phyloP scores from a whole-genome alignment of 2,113 vertebrate genomes.

The Echinops telfairi region DNA sequence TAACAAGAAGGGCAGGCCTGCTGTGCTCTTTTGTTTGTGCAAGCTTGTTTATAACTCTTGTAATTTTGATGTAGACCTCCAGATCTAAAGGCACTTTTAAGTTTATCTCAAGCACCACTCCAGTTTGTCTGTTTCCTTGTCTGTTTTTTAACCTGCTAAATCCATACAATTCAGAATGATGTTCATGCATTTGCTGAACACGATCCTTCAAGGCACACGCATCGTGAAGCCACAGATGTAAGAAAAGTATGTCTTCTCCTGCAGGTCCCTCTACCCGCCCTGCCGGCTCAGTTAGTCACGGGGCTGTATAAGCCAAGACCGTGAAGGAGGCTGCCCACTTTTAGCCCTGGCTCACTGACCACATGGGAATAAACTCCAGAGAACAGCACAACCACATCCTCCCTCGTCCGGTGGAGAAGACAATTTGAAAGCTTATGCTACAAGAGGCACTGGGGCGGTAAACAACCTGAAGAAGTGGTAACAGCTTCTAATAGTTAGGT shows the following conservation, averaged over 20 bases:
- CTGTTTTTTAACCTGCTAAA: not conserved
- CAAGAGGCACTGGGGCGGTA: not conserved
- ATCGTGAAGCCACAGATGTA: not conserved
- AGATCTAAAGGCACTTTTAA: slow-evolving; percentile 23
- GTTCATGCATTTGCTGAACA: not conserved
- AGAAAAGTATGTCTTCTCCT: not conserved
- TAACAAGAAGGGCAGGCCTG: not conserved
- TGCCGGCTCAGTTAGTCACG: no score
- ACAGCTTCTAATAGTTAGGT: not conserved
- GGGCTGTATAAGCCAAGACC: not conserved
- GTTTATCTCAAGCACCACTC: slow-evolving; percentile 28
- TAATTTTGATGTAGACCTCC: not conserved
- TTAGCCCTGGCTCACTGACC: not conserved
- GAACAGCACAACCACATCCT: not conserved
- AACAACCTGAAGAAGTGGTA: not conserved
- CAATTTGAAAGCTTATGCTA: not conserved
- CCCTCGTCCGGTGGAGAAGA: not conserved
- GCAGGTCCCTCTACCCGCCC: not conserved
- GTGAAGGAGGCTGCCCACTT: not conserved
- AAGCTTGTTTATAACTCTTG: slow-evolving; percentile 33
- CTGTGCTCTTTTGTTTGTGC: not conserved
- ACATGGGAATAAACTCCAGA: not conserved
- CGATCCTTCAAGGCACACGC: not conserved
- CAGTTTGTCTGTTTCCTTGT: no score
- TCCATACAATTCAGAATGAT: not conserved